Conservation (phyloP, 2,888 invertebrate genomes). For the Cerastoderma edule region DNA sequence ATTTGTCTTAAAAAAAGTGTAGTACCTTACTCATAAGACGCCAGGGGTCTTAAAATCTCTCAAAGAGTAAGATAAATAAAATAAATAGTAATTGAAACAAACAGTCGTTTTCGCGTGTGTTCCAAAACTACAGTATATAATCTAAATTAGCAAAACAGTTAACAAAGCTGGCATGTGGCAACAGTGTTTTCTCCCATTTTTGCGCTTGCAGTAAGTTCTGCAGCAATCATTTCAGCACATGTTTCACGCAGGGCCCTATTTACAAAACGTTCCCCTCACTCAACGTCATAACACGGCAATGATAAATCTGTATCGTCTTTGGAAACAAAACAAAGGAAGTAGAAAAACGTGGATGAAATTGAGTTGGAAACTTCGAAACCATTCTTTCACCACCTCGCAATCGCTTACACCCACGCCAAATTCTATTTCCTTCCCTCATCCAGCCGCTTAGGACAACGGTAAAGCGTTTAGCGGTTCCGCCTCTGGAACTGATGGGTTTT, state of each 20-base stretch:
- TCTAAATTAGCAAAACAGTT: too few relatives aligned
- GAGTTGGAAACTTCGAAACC: slow-evolving; percentile 23
- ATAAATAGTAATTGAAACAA: too few relatives aligned
- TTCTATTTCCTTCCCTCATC: slow-evolving; percentile 37
- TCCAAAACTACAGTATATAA: too few relatives aligned
- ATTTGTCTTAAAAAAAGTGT: too few relatives aligned
- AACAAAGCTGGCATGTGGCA: too few relatives aligned
- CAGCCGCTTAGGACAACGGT: slow-evolving; percentile 44
- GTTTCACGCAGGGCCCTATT: slow-evolving; percentile 2
- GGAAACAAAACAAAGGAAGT: slow-evolving; percentile 31
- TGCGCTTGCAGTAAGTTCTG: too few relatives aligned
- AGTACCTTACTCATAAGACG: too few relatives aligned
- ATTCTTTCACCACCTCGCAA: slow-evolving; percentile 29
- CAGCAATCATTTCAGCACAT: too few relatives aligned
- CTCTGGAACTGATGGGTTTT: slow-evolving; percentile 44
- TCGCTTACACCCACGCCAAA: slow-evolving; percentile 27
- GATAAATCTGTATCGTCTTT: slow-evolving; percentile 25
- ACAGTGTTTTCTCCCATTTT: too few relatives aligned
- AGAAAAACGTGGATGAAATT: slow-evolving; percentile 13
- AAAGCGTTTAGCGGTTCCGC: slow-evolving; percentile 45
- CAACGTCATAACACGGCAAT: slow-evolving; percentile 27
- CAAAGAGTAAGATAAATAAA: too few relatives aligned
- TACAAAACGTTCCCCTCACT: slow-evolving; percentile 6
- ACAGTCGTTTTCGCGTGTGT: too few relatives aligned
- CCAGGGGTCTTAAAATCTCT: too few relatives aligned